A percentile compares a stretch with the other conserved stretches of the same genome.
phyloP scores from a whole-genome alignment of 2,888 invertebrate species.

The Palloptera scutellata region DNA sequence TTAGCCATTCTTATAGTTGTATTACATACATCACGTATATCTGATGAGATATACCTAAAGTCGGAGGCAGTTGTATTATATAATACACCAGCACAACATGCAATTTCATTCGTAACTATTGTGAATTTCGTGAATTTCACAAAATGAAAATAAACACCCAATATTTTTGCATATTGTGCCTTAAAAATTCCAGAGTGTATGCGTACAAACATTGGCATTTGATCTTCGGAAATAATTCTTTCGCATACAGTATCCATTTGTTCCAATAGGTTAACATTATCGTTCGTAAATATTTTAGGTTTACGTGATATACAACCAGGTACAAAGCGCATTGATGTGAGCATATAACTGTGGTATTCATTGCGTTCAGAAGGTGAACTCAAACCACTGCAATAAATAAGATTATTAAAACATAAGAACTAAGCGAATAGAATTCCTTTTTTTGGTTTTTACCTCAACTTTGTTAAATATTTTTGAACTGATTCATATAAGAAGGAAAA shows the following conservation, averaged over 20 bases:
- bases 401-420: not conserved
- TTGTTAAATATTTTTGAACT: conserved; percentile 49
- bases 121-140: conserved; percentile 42
- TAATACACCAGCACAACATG: conserved; percentile 55
- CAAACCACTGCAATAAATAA: conserved; percentile 36
- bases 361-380: conserved; percentile 60
- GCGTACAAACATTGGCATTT: conserved; percentile 73
- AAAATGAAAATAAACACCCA: conserved; percentile 51
- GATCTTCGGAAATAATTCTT: conserved; percentile 63
- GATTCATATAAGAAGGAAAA: conserved; percentile 51
- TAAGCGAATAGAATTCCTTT: not conserved
- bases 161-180: conserved; percentile 65
- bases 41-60: conserved; percentile 39
- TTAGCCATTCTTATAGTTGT: conserved; percentile 45
- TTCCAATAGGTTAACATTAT: conserved; percentile 39
- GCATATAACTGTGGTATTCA: conserved; percentile 58
- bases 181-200: conserved; percentile 70
- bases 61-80: conserved; percentile 52
- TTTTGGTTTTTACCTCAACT: conserved; percentile 47
- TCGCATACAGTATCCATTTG: conserved; percentile 44
- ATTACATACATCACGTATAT: conserved; percentile 47
- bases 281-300: conserved; percentile 50
- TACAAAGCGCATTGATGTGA: conserved; percentile 63
- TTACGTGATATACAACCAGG: conserved; percentile 63
- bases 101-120: conserved; percentile 45